These are phyloP conservation scores for Agrochola lychnidis DNA, from an alignment of 2,888 invertebrate species.

Conservation along the genomic window DNA sequence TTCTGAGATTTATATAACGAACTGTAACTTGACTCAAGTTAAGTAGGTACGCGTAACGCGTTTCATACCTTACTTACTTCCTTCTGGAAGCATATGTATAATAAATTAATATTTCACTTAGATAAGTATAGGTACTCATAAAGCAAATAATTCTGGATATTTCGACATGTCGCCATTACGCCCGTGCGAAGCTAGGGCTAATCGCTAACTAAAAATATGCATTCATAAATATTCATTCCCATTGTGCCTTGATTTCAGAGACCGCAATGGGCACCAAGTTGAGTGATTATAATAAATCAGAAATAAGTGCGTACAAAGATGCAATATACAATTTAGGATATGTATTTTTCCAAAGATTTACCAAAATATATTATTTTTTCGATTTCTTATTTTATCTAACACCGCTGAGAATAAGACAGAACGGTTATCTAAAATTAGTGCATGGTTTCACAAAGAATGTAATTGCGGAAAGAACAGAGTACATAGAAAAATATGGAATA, in stretches of 20 bases:
- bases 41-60: too few species aligned
- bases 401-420: slow-evolving; percentile 86
- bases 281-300: slow-evolving; percentile 78
- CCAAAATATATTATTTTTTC: slow-evolving; percentile 90
- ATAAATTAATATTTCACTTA: not conserved
- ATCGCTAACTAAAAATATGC: not conserved
- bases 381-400: slow-evolving; percentile 89
- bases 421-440: slow-evolving; percentile 76
- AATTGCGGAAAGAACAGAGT: slow-evolving; percentile 75
- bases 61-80: not conserved
- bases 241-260: slow-evolving; percentile 80
- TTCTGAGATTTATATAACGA: not conserved
- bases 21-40: not conserved
- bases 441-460: slow-evolving; percentile 85
- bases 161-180: not conserved
- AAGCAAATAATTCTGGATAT: not conserved
- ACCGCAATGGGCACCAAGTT: slow-evolving; percentile 93
- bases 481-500: slow-evolving; percentile 63
- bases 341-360: slow-evolving; percentile 78
- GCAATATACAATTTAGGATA: slow-evolving; percentile 82
- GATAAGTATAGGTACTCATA: not conserved
- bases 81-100: not conserved
- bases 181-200: not conserved
- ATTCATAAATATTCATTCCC: not conserved
- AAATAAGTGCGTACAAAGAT: slow-evolving; percentile 88